Conservation (phyloP, 2,797 vertebrate genomes). For the Prunella strophiata region DNA sequence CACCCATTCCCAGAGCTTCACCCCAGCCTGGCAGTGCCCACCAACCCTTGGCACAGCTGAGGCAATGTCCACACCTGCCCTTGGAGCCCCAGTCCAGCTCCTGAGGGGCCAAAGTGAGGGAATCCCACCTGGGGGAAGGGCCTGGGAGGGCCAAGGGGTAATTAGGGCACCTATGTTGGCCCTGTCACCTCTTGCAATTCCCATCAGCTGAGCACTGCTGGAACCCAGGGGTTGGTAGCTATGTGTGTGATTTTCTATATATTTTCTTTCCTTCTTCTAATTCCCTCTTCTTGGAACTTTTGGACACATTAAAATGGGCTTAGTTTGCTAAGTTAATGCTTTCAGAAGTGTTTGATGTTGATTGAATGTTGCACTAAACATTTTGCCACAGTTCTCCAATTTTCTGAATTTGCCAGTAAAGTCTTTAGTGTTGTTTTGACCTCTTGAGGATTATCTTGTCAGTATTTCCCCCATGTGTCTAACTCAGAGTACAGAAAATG, state of each 20-base stretch:
- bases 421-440: neutral
- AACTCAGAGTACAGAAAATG: neutral
- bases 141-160: neutral
- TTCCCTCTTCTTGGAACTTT: neutral
- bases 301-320: neutral
- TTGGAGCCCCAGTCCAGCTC: neutral
- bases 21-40: neutral
- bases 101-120: no score
- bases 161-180: neutral
- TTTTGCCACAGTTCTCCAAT: neutral
- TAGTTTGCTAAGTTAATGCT: neutral
- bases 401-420: neutral
- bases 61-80: neutral
- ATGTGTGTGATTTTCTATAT: neutral
- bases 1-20: neutral
- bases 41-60: neutral
- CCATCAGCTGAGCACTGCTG: neutral
- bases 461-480: neutral
- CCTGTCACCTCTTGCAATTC: rapidly evolving
- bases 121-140: no score
- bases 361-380: neutral
- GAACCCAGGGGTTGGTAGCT: neutral
- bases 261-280: neutral
- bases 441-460: neutral
- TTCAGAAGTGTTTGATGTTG: neutral